A percentile compares a stretch with the other conserved stretches of the same genome.
Evolutionary conservation across 2,113 vertebrate genomes (phyloP).

Genomic region (Trematocara macrostoma): DNA sequence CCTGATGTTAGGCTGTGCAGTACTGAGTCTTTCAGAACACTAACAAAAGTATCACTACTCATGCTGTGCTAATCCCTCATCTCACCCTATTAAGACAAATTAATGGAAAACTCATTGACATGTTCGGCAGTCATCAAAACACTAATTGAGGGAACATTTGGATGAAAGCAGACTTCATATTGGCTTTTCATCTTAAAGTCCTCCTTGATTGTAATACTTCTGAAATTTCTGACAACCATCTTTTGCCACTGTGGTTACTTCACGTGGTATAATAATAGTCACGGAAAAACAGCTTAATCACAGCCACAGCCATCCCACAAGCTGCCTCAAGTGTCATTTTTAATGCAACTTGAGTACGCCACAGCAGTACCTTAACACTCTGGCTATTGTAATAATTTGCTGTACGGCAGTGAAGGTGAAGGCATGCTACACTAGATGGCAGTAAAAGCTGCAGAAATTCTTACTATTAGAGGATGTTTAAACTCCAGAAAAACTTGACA

Average conservation of each 20-base stretch:
- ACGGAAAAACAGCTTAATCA: neutral
- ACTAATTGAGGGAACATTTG: accelerated
- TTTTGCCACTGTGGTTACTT: neutral
- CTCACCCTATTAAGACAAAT: neutral
- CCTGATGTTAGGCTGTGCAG: neutral
- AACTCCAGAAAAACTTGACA: neutral
- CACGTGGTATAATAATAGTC: neutral
- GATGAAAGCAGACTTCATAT: accelerated
- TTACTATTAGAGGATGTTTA: neutral
- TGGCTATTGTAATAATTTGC: neutral
- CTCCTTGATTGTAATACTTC: neutral
- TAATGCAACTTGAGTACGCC: accelerated
- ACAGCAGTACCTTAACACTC: neutral
- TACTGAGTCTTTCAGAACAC: neutral
- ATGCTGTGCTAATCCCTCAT: neutral
- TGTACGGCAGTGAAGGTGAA: accelerated
- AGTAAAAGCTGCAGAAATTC: neutral
- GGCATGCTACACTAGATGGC: neutral
- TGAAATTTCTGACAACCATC: neutral
- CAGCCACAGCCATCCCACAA: neutral
- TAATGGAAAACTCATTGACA: neutral
- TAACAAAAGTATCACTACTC: neutral
- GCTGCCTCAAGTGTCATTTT: neutral
- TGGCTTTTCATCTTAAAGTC: neutral
- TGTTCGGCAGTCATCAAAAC: neutral